Percentiles rank a stretch among this genome's conserved stretches.
Evolutionary conservation across 2,888 invertebrate species (phyloP).

Genomic region (Chydorus sphaericus): DNA sequence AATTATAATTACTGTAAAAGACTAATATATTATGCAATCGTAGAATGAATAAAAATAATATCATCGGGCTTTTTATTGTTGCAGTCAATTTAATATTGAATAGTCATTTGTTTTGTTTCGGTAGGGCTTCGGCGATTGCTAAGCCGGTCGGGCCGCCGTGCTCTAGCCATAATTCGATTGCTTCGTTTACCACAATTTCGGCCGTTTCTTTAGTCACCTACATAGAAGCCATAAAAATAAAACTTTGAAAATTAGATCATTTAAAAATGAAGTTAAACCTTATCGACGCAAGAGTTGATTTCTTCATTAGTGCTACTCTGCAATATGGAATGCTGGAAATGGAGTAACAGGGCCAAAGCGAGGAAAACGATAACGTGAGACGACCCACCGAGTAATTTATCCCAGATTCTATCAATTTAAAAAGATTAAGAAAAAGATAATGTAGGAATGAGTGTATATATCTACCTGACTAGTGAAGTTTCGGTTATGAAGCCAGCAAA

Average conservation of each 20-base stretch:
- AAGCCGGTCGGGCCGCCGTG: slow-evolving; percentile 40
- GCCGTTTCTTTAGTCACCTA: slow-evolving; percentile 64
- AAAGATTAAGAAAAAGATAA: neutral
- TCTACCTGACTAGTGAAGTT: slow-evolving; percentile 57
- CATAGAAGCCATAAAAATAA: slow-evolving; percentile 14
- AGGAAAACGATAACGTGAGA: slow-evolving; percentile 65
- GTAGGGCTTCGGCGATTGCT: neutral
- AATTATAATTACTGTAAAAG: too few species aligned
- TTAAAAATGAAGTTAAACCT: neutral
- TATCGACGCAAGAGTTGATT: slow-evolving; percentile 1
- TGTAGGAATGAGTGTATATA: neutral
- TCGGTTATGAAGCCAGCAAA: slow-evolving; percentile 69
- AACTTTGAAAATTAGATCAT: slow-evolving; percentile 17
- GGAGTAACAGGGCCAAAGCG: slow-evolving; percentile 50
- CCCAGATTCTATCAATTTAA: slow-evolving; percentile 31
- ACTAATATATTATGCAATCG: too few species aligned
- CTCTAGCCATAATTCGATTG: slow-evolving; percentile 72
- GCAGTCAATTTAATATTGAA: too few species aligned
- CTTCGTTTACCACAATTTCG: slow-evolving; percentile 69
- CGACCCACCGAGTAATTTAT: slow-evolving; percentile 55
- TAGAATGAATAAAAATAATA: too few species aligned
- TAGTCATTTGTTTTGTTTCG: slow-evolving; percentile 6
- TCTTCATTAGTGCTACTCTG: neutral
- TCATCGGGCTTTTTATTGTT: too few species aligned
- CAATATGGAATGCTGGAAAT: slow-evolving; percentile 9